phyloP scores from a whole-genome alignment of 2,888 invertebrate genomes.

The Scaptomyza caliginosa region DNA sequence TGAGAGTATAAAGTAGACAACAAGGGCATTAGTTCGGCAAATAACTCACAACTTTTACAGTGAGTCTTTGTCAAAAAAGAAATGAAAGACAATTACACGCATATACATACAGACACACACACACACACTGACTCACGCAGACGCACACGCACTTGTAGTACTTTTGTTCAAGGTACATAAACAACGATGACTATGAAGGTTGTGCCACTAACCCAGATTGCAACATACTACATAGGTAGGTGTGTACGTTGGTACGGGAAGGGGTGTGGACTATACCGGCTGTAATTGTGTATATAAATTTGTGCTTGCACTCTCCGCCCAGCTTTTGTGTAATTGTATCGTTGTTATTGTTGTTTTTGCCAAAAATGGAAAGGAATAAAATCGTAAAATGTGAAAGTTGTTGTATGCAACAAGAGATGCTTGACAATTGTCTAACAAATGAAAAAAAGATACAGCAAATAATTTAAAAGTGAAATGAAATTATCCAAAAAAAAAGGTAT shows the following conservation, averaged over 20 bases:
- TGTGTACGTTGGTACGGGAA: background rate
- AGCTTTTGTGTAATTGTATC: background rate
- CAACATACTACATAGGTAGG: conserved; percentile 1
- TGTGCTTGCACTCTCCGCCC: conserved; percentile 22
- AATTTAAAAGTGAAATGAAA: conserved; percentile 22
- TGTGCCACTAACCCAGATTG: conserved; percentile 53
- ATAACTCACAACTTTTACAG: conserved; percentile 33
- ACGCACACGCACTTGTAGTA: background rate
- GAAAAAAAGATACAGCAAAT: conserved; percentile 38
- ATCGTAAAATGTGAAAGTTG: conserved; percentile 46
- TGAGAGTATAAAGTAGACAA: conserved; percentile 33
- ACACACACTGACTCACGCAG: background rate
- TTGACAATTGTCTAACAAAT: conserved; percentile 41
- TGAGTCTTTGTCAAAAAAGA: conserved; percentile 11
- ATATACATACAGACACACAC: background rate
- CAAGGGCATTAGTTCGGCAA: conserved; percentile 29
- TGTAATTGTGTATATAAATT: conserved; percentile 29
- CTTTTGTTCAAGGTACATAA: conserved; percentile 42
- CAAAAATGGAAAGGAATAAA: conserved; percentile 60
- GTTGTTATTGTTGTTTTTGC: conserved; percentile 22
- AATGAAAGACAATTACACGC: no score
- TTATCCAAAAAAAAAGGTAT: conserved; percentile 18
- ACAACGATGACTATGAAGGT: conserved; percentile 37
- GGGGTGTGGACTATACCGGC: conserved; percentile 24
- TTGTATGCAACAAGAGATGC: conserved; percentile 24